These are phyloP conservation scores for Synanthedon vespiformis DNA, from an alignment of 2,888 invertebrate genomes.

Conservation along the genomic window DNA sequence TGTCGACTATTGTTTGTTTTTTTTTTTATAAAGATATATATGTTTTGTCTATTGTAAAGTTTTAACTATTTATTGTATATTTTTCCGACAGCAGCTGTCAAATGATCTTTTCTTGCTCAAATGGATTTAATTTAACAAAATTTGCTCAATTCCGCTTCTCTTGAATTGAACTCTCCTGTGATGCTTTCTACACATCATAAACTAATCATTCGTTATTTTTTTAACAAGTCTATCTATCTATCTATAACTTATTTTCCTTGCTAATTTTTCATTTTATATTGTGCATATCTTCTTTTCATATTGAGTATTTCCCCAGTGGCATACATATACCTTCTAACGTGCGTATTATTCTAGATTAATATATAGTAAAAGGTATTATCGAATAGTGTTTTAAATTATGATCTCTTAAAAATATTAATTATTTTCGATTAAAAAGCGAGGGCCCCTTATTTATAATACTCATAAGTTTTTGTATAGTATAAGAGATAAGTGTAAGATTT, in stretches of 20 bases:
- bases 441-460: constrained; percentile 67
- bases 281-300: constrained; percentile 18
- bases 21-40: constrained; percentile 24
- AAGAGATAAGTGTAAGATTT: constrained; percentile 28
- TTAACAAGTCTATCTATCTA: neutral
- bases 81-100: constrained; percentile 53
- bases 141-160: constrained; percentile 59
- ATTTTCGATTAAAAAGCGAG: constrained; percentile 51
- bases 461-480: constrained; percentile 63
- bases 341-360: constrained; percentile 61
- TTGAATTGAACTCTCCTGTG: constrained; percentile 5
- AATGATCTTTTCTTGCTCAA: constrained; percentile 58
- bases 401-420: constrained; percentile 71
- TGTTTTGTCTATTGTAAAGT: constrained; percentile 22
- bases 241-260: constrained; percentile 18
- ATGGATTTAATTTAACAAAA: constrained; percentile 55
- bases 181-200: neutral
- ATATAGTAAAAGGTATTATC: constrained; percentile 57
- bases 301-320: constrained; percentile 39
- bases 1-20: constrained; percentile 45
- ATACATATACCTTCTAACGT: constrained; percentile 55
- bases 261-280: constrained; percentile 19
- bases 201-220: neutral
- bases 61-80: constrained; percentile 19
- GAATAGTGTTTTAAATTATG: constrained; percentile 63